These are phyloP conservation scores for Champsocephalus gunnari DNA, from an alignment of 2,797 vertebrate species.

Conservation along the genomic window DNA sequence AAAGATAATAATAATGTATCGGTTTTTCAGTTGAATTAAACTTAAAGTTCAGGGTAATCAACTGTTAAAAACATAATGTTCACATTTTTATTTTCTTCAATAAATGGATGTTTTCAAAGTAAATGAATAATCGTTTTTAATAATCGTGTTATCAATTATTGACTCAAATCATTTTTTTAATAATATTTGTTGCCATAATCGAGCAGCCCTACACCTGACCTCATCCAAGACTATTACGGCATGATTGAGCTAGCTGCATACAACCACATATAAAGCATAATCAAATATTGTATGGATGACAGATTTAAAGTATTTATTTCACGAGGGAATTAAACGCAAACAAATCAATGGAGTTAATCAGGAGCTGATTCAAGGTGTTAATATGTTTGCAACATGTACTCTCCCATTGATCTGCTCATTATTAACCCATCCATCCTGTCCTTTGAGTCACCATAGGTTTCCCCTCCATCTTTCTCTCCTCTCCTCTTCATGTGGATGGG, in stretches of 20 bases:
- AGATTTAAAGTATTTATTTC: not conserved
- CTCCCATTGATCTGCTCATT: conserved; percentile 11
- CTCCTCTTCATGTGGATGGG: conserved; percentile 27
- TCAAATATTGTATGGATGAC: not conserved
- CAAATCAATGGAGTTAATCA: conserved; percentile 10
- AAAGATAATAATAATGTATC: too few relatives aligned
- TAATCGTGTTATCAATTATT: too few relatives aligned
- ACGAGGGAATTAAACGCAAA: not conserved
- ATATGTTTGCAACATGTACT: conserved; percentile 23
- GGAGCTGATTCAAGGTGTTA: conserved; percentile 9
- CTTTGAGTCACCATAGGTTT: conserved; percentile 7
- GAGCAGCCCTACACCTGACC: too few relatives aligned
- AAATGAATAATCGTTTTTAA: too few relatives aligned
- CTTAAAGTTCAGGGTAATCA: too few relatives aligned
- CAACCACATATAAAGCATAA: not conserved
- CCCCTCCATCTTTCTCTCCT: not conserved
- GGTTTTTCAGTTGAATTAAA: too few relatives aligned
- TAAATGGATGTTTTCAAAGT: too few relatives aligned
- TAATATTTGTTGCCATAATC: too few relatives aligned
- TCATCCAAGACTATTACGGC: not conserved
- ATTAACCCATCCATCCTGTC: conserved; percentile 22
- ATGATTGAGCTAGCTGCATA: not conserved
- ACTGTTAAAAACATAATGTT: too few relatives aligned
- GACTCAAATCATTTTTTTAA: too few relatives aligned
- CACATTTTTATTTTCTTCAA: too few relatives aligned